Conservation (phyloP, 2,888 invertebrate species). For the Lasioglossum leucozonium region DNA sequence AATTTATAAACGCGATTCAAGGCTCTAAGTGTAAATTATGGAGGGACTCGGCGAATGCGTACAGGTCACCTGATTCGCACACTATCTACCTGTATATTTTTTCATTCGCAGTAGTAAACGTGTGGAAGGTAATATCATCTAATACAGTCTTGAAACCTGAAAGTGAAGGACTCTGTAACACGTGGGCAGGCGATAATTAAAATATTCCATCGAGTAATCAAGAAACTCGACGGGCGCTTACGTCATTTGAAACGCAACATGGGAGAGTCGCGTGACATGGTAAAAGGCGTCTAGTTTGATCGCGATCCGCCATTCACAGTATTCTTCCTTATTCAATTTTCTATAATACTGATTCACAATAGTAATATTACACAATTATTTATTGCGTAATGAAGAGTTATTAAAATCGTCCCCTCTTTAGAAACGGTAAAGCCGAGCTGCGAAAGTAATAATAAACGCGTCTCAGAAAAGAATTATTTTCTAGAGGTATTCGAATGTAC, state of each 20-base stretch:
- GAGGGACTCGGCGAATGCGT: not conserved
- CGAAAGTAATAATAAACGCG: not conserved
- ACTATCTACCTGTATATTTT: not conserved
- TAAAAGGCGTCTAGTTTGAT: conserved; percentile 32
- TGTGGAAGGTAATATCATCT: conserved; percentile 6
- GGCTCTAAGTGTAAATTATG: not conserved
- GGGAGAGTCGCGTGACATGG: conserved; percentile 39
- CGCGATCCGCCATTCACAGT: conserved; percentile 31
- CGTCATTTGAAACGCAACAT: conserved; percentile 52
- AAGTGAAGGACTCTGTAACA: conserved; percentile 29
- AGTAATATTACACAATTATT: conserved; percentile 2
- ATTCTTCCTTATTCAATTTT: conserved; percentile 15
- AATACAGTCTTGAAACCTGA: conserved; percentile 9
- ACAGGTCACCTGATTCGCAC: conserved; percentile 2
- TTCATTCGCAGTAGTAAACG: not conserved
- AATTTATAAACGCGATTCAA: not conserved
- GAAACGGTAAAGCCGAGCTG: not conserved
- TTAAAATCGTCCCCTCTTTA: not conserved
- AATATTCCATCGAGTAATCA: conserved; percentile 55
- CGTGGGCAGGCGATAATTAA: conserved; percentile 42
- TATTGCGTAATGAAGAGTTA: not conserved
- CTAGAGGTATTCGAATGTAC: not conserved
- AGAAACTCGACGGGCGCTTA: conserved; percentile 46
- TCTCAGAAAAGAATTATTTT: not conserved
- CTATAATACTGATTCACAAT: conserved; percentile 1